These are phyloP conservation scores for Conistra vaccinii DNA, from an alignment of 2,888 invertebrate genomes.

Conservation along the genomic window DNA sequence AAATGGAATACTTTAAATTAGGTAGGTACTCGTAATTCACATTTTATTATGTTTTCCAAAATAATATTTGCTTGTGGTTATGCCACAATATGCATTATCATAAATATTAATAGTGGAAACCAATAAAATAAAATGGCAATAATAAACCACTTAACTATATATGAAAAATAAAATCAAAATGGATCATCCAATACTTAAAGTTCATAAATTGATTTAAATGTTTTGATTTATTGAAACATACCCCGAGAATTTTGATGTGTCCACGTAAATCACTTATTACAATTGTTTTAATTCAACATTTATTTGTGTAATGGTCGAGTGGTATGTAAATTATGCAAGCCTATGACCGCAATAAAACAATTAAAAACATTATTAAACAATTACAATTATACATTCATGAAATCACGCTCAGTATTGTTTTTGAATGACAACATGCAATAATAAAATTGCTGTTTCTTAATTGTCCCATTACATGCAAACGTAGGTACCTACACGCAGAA, in stretches of 20 bases:
- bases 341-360: constrained; percentile 47
- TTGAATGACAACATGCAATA: constrained; percentile 35
- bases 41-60: background rate
- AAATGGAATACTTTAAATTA: background rate
- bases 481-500: background rate
- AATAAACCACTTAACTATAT: constrained; percentile 7
- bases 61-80: background rate
- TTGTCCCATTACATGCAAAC: constrained; percentile 18
- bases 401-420: constrained; percentile 29
- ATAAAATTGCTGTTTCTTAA: constrained; percentile 15
- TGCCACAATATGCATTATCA: background rate
- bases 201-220: constrained; percentile 27
- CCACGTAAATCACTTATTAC: constrained; percentile 14
- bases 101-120: background rate
- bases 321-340: constrained; percentile 28
- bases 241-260: constrained; percentile 19
- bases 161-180: constrained; percentile 13
- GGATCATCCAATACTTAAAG: background rate
- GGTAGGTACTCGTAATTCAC: background rate
- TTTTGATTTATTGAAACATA: constrained; percentile 16
- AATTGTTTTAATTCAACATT: constrained; percentile 39
- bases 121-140: constrained; percentile 13
- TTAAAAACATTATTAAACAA: constrained; percentile 36
- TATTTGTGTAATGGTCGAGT: constrained; percentile 26
- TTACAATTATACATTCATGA: constrained; percentile 31